Conservation (phyloP, 2,113 vertebrate species). For the Lasiurus borealis region DNA sequence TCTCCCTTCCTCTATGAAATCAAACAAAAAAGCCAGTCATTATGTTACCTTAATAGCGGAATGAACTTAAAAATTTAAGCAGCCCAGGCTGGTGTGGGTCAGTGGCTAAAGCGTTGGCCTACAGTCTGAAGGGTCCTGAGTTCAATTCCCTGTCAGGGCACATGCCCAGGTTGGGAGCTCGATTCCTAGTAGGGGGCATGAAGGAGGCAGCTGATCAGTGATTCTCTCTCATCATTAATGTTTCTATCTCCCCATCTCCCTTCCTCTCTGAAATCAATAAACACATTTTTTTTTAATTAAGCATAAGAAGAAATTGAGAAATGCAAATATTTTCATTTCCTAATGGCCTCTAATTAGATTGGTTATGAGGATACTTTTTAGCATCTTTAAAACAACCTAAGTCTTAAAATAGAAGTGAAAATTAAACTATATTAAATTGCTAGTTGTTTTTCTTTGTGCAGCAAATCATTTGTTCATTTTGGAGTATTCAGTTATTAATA, state of each 20-base stretch:
- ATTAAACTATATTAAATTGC: slow-evolving; percentile 15
- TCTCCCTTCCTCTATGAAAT: too few relatives aligned
- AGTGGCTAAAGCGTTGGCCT: too few relatives aligned
- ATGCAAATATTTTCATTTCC: slow-evolving; percentile 47
- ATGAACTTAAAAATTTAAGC: slow-evolving; percentile 36
- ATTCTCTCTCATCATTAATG: too few relatives aligned
- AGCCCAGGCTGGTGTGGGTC: not conserved
- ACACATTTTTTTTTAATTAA: not conserved
- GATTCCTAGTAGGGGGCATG: too few relatives aligned
- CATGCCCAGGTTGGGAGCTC: too few relatives aligned
- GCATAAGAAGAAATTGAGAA: slow-evolving; percentile 28
- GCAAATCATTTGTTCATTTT: slow-evolving; percentile 40
- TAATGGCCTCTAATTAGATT: slow-evolving; percentile 19
- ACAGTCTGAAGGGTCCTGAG: too few relatives aligned
- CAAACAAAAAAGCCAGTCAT: not conserved
- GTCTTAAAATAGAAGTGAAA: slow-evolving; percentile 33
- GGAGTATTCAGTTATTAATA: not conserved
- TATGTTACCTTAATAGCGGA: not conserved
- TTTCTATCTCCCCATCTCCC: too few relatives aligned
- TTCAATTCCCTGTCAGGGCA: too few relatives aligned
- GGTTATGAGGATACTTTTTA: not conserved
- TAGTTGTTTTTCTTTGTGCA: slow-evolving; percentile 11
- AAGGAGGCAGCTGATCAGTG: too few relatives aligned
- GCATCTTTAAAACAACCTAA: slow-evolving; percentile 6
- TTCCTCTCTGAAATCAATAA: too few relatives aligned